Percentiles rank a stretch among this genome's conserved stretches.
Conservation (phyloP, 2,113 vertebrate species). For the Conger conger region DNA sequence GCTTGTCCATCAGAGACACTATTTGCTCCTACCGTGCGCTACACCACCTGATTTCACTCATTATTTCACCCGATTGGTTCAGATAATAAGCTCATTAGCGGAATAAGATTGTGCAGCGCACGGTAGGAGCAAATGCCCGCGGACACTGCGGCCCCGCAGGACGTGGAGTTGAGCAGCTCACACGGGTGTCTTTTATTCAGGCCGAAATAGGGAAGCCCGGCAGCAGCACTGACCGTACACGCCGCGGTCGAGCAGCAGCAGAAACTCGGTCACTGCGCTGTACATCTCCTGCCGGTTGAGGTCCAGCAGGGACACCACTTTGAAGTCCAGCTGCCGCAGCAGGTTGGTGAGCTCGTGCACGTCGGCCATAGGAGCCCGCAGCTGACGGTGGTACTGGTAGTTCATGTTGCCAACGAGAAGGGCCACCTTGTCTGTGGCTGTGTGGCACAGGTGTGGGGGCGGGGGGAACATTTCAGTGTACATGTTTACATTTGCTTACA, state of each 20-base stretch:
- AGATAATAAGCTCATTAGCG: too few species aligned
- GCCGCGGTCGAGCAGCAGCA: constrained; percentile 78
- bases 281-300: constrained; percentile 82
- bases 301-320: constrained; percentile 83
- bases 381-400: constrained; percentile 74
- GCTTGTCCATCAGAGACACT: not conserved
- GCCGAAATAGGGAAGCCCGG: not conserved
- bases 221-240: constrained; percentile 71
- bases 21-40: too few species aligned
- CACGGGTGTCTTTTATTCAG: not conserved
- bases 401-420: constrained; percentile 86
- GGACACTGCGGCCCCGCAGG: too few species aligned
- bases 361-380: constrained; percentile 77
- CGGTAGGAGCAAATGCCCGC: too few species aligned
- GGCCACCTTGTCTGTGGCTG: constrained; percentile 86
- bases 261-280: constrained; percentile 78
- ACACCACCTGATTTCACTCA: too few species aligned
- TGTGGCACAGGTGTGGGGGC: not conserved
- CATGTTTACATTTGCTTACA: not conserved
- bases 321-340: constrained; percentile 83
- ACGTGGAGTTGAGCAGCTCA: not conserved
- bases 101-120: too few species aligned
- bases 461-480: not conserved
- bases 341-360: constrained; percentile 76
- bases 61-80: too few species aligned